Conservation (phyloP, 2,888 invertebrate species). For the Cordilura impudica region DNA sequence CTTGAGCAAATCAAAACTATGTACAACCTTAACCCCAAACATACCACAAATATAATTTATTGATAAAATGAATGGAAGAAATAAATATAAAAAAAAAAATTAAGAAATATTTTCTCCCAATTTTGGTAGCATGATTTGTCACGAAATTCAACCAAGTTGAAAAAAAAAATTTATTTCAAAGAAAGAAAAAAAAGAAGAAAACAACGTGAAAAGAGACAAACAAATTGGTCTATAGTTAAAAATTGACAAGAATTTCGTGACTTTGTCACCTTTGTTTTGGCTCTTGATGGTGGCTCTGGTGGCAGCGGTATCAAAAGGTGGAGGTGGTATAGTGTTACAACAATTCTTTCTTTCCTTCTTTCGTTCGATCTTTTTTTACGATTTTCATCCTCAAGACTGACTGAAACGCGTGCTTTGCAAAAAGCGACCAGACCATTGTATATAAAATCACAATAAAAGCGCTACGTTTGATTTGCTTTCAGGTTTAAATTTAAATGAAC, state of each 20-base stretch:
- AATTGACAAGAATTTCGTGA: conserved; percentile 78
- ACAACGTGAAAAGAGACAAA: conserved; percentile 71
- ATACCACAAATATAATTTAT: not conserved
- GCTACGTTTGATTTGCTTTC: conserved; percentile 67
- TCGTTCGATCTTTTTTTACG: conserved; percentile 18
- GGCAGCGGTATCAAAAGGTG: conserved; percentile 51
- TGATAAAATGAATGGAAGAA: conserved; percentile 24
- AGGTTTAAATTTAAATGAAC: conserved; percentile 65
- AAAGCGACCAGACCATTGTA: conserved; percentile 8
- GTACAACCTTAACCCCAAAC: conserved; percentile 16
- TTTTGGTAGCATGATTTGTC: conserved; percentile 78
- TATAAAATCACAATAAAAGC: conserved; percentile 45
- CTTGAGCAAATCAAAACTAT: conserved; percentile 23
- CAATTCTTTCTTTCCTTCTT: conserved; percentile 47
- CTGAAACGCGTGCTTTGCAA: conserved; percentile 52
- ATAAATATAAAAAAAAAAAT: conserved; percentile 30
- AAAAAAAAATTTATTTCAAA: conserved; percentile 39
- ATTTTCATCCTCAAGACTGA: conserved; percentile 46
- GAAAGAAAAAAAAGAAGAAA: conserved; percentile 35
- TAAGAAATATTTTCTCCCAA: conserved; percentile 70
- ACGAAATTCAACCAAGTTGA: conserved; percentile 70
- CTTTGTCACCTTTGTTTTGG: conserved; percentile 76
- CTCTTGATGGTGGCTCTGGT: conserved; percentile 17
- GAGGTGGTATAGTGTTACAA: conserved; percentile 61
- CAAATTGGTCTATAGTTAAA: conserved; percentile 78